Evolutionary conservation across 2,888 invertebrate genomes (phyloP).

Genomic region (Drosophila meridiana): DNA sequence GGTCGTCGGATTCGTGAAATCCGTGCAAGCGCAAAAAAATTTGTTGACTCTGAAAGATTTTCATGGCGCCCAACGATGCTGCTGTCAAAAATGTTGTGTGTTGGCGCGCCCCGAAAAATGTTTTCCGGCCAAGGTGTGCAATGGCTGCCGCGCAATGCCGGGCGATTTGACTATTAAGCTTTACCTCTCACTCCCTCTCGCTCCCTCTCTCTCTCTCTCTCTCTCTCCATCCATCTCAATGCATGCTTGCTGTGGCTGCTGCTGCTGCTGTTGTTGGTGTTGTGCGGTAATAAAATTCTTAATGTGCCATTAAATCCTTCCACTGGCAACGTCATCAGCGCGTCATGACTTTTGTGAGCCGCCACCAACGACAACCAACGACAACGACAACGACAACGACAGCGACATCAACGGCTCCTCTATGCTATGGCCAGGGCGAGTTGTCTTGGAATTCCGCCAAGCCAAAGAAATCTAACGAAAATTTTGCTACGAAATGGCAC

Average conservation of each 20-base stretch:
- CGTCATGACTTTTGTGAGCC: slow-evolving; percentile 77
- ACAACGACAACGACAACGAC: slow-evolving; percentile 10
- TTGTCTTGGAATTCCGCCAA: slow-evolving; percentile 74
- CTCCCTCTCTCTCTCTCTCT: not conserved
- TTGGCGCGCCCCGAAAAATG: slow-evolving; percentile 68
- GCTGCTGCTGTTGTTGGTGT: slow-evolving; percentile 37
- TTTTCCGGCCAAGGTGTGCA: slow-evolving; percentile 68
- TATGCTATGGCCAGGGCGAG: slow-evolving; percentile 27
- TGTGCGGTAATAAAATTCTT: slow-evolving; percentile 84
- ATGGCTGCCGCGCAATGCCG: slow-evolving; percentile 29
- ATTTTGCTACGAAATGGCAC: slow-evolving; percentile 77
- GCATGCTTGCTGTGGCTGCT: slow-evolving; percentile 18
- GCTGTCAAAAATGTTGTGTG: slow-evolving; percentile 75
- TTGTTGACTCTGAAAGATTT: slow-evolving; percentile 75
- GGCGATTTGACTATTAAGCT: slow-evolving; percentile 60
- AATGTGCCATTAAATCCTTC: slow-evolving; percentile 85
- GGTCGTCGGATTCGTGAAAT: slow-evolving; percentile 48
- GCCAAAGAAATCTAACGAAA: slow-evolving; percentile 75
- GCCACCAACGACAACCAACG: slow-evolving; percentile 41
- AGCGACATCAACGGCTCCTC: slow-evolving; percentile 31
- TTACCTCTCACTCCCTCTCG: slow-evolving; percentile 1
- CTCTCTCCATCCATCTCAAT: not conserved
- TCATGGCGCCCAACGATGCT: slow-evolving; percentile 60
- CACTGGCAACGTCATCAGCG: slow-evolving; percentile 76
- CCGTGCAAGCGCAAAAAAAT: slow-evolving; percentile 52